Evolutionary conservation across 2,888 invertebrate genomes (phyloP), one percentile per base, ranked within the genome.

Genomic region (Keiferia lycopersicella): DNA sequence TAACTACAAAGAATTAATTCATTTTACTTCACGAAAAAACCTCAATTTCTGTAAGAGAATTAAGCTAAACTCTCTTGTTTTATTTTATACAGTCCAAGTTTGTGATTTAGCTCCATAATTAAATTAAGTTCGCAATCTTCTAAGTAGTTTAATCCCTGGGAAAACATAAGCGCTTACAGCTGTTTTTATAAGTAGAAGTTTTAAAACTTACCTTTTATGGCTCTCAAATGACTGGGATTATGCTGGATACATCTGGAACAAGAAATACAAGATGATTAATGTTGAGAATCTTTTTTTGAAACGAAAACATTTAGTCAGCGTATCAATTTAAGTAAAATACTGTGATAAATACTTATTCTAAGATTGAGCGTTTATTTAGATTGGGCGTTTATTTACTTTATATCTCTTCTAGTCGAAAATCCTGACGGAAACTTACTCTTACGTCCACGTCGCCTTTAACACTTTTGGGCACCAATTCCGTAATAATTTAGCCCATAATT

Each of bases 161-260:
- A n/a, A 6, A n/a, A 45, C 45, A 45, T 45, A 16, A 16, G 45
- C n/a, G 16, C 8, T 45, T 45, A 6, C 1, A n/a, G 45, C 2
- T 16, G 16, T 6, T 12, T 41, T 41, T 41, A 41, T 41, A 16
- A 48, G 8, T 18, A 16, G n/a, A 50, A 18, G 7, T 50, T 22
- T 53, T 22, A 48, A 45, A 60, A 10, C n/a, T 60, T 16, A 61
- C 61, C 61, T 61, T n/a, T 61, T 16, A 34, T 18, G 16, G 61
- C 11, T 50, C 18, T 18, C 0, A 10, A 26, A 14, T 20, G n/a
- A 38, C 20, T 16, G 26, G 34, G 50, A 65, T 71, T 71, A 75
- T 59, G 64, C 72, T 65, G 69, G 65, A 69, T 66, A 62, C 80
- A 80, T 78, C 82, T 80, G 78, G 38, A 81, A 82, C 69, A 73